Base-by-base conservation (phyloP, 1,140 invertebrate genomes). In the Diorhabda sublineata region DNA sequence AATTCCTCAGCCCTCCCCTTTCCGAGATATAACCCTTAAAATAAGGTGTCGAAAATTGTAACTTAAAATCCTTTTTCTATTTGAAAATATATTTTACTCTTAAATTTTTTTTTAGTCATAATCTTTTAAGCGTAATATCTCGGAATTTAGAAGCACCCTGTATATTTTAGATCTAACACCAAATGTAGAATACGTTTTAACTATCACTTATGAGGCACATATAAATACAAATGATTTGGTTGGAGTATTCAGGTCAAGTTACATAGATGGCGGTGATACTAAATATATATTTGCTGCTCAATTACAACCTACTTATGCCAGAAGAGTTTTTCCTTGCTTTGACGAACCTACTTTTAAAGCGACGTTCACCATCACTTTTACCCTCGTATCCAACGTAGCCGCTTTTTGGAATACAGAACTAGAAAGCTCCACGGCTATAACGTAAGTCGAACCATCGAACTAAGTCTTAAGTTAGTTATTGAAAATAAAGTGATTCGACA, bases 261-360 rank as follows among this genome's bases (percentile, higher is more conserved):
- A 77, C 45, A 61, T 8, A 41, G 62, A 70, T 9, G 58, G 3
- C 44, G 63, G 44, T 8, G 56, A 61, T 2, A 69, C 58, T 2
- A 76, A 71, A 62, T 73, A 72, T 64, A 52, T 94, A 11, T 87
- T 88, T 2, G 89, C 87, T 2, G 93, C 92, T 0, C 93, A 96
- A 79, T 90, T 96, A 74, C 88, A 95, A 76, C 87, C 93, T 0
- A 92, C 88, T 0, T 88, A 89, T 79, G 92, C 93, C 1, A 84
- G 95, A 6, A 83, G 87, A 56, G 91, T 91, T 2, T 95, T 96
- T 77, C 95, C 95, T 0, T 96, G 93, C 77, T 93, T 92, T 76
- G 95, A 98, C 80, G 95, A 98, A 75, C 95, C 96, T 0, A 83
- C 84, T 9, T 88, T 92, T 71, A 95, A 94, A 76, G 88, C 91